Conservation (phyloP, 2,797 vertebrate genomes). For the Ara ararauna region DNA sequence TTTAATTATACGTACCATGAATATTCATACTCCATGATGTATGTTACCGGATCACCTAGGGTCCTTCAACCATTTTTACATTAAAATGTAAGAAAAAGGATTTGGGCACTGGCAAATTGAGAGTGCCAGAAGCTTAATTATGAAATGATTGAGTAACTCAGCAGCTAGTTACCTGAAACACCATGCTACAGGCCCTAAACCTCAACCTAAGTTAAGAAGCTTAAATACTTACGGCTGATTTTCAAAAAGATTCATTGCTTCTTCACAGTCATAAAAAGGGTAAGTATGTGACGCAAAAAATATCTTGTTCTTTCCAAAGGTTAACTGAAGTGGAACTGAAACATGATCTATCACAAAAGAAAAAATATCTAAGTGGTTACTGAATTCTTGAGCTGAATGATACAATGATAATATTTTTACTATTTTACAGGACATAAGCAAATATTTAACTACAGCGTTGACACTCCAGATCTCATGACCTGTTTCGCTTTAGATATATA, state of each 20-base stretch:
- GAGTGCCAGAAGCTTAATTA: not conserved
- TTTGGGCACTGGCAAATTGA: not conserved
- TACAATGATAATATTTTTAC: not conserved
- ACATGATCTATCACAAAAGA: constrained; percentile 85
- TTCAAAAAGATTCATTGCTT: constrained; percentile 87
- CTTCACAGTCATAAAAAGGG: constrained; percentile 93
- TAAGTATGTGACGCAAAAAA: constrained; percentile 87
- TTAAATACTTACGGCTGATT: constrained; percentile 91
- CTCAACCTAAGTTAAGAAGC: not conserved
- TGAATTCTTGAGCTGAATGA: constrained; percentile 27
- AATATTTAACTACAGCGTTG: constrained; percentile 12
- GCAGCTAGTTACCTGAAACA: not conserved
- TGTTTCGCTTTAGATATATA: not conserved
- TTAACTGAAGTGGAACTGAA: constrained; percentile 81
- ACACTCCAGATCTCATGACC: not conserved
- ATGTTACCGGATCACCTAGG: not conserved
- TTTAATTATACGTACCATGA: not conserved
- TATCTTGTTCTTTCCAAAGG: constrained; percentile 78
- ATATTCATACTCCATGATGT: not conserved
- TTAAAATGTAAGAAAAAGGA: not conserved
- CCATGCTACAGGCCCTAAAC: not conserved
- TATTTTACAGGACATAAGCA: not conserved
- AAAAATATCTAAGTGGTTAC: not conserved
- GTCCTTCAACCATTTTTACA: not conserved
- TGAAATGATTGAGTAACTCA: not conserved